Percentiles rank a stretch among this genome's conserved stretches.
phyloP scores from a whole-genome alignment of 2,113 vertebrate species.

The Aldabrachelys gigantea region DNA sequence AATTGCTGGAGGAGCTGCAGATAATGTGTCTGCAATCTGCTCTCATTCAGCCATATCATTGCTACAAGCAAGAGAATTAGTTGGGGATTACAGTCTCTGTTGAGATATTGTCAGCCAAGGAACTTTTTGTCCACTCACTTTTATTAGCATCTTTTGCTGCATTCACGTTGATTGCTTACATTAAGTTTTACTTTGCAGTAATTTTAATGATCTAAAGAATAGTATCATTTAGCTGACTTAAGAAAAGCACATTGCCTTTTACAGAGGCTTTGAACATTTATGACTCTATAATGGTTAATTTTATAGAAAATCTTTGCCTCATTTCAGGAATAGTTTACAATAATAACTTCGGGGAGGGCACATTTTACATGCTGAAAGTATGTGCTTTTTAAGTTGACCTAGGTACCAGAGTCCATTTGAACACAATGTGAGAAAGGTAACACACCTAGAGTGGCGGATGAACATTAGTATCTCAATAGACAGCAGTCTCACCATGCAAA shows the following conservation, averaged over 20 bases:
- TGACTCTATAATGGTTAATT: slow-evolving; percentile 30
- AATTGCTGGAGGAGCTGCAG: slow-evolving; percentile 36
- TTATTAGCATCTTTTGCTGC: slow-evolving; percentile 8
- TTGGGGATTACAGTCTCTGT: neutral
- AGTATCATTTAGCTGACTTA: slow-evolving; percentile 6
- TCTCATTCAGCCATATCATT: slow-evolving; percentile 64
- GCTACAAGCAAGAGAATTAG: slow-evolving; percentile 52
- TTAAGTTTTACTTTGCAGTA: slow-evolving; percentile 26
- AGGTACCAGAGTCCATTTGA: neutral
- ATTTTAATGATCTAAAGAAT: slow-evolving; percentile 49
- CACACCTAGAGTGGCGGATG: neutral
- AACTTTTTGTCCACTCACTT: neutral
- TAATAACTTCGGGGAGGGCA: slow-evolving; percentile 16
- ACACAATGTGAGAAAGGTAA: neutral
- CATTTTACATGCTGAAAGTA: slow-evolving; percentile 9
- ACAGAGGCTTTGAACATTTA: slow-evolving; percentile 20
- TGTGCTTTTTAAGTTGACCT: neutral
- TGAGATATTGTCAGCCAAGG: neutral
- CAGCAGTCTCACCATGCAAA: neutral
- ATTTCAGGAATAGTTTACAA: slow-evolving; percentile 29
- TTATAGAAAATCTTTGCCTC: slow-evolving; percentile 27
- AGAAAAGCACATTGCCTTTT: neutral
- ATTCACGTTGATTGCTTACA: slow-evolving; percentile 36
- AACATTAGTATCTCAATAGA: neutral
- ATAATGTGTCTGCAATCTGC: slow-evolving; percentile 67